Base-by-base conservation (phyloP, 1,140 invertebrate genomes). In the Protaetia brevitarsis region DNA sequence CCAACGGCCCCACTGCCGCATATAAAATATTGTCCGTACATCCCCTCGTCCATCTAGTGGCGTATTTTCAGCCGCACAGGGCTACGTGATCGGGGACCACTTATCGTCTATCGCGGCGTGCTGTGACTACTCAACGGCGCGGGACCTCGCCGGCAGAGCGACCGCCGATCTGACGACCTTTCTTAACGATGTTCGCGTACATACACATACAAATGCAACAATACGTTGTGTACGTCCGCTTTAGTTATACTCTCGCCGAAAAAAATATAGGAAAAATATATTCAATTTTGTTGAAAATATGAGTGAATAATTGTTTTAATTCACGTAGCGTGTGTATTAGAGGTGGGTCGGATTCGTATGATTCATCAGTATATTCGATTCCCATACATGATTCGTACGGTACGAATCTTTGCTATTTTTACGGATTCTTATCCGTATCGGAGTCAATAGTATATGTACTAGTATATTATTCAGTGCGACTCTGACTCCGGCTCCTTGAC, bases 41-140 rank as follows among this genome's bases (percentile, higher is more conserved):
- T 8, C 41, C 41, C 41, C 19, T 51, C 41, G 41, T 51, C 41
- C 41, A 51, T 21, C 41, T 51, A 16, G 41, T 23, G 41, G 41
- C 19, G 16, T 51, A 51, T 19, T 51, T 51, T 19, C 41, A 51
- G 41, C 41, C 41, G 16, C 41, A 51, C 64, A 63, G 31, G 58
- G 31, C 31, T 68, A 68, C 67, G 67, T 68, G 67, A 68, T 68
- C 64, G 64, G 64, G 67, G 59, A 67, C 67, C 67, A 66, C 67
- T 68, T 68, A 66, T 68, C 67, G 67, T 66, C 51, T 66, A 68
- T 65, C n/a, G 57, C 37, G 30, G 34, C 64, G 64, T 62, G 64
- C 56, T 59, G 64, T 56, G 57, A 66, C 41, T 68, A 36, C 41
- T 67, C 62, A 64, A 64, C 41, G 63, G 63, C 31, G 63, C 37